Percentiles rank a stretch among this genome's conserved stretches.
phyloP scores from a whole-genome alignment of 1,140 invertebrate species.

The Protaetia brevitarsis region DNA sequence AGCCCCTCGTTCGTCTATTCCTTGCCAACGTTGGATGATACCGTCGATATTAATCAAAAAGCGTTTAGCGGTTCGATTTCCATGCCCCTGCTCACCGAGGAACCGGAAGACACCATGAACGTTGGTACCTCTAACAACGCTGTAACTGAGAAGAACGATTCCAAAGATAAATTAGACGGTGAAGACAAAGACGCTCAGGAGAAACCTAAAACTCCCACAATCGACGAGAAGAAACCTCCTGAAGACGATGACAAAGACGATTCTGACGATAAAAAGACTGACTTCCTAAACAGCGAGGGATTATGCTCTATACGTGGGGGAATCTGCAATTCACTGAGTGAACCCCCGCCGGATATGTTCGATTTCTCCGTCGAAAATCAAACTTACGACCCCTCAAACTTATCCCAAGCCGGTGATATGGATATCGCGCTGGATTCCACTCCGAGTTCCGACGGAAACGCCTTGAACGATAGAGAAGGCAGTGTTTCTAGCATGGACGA shows the following conservation, averaged over 20 bases:
- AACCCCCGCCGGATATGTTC: conserved; percentile 48
- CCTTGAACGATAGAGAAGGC: not conserved
- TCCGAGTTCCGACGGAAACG: not conserved
- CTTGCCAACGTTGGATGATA: conserved; percentile 41
- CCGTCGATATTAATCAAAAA: conserved; percentile 39
- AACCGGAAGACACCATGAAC: conserved; percentile 31
- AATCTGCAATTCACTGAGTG: conserved; percentile 47
- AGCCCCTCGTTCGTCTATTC: conserved; percentile 43
- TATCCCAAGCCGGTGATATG: not conserved
- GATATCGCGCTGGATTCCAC: not conserved
- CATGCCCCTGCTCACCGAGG: conserved; percentile 36
- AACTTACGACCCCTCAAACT: not conserved
- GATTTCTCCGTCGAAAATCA: conserved; percentile 35
- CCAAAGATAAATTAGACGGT: not conserved
- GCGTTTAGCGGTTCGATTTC: conserved; percentile 29
- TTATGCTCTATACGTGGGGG: conserved; percentile 40
- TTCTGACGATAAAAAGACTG: conserved; percentile 12
- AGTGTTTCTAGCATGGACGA: not conserved
- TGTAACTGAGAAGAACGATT: not conserved
- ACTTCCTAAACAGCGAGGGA: conserved; percentile 28
- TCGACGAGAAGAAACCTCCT: not conserved
- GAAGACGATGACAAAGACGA: not conserved
- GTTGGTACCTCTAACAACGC: not conserved
- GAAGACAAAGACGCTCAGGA: not conserved
- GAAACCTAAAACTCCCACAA: not conserved